Evolutionary conservation across 2,888 invertebrate species (phyloP).

Genomic region (Drosophila silvestris): DNA sequence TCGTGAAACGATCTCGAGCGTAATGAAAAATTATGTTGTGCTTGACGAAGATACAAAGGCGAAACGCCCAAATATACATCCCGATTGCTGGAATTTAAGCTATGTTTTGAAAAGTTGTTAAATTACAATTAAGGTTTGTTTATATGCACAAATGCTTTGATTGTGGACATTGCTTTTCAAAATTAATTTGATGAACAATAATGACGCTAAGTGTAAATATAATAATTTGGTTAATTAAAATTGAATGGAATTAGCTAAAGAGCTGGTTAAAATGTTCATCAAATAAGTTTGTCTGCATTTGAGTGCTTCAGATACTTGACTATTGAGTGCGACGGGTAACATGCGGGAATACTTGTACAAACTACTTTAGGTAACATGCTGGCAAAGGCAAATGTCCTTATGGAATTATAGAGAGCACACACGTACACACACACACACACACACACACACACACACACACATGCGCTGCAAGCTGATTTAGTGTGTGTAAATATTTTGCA

Average conservation of each 20-base stretch:
- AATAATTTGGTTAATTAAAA: not conserved
- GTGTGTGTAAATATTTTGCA: constrained; percentile 80
- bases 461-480: constrained; percentile 63
- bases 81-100: not conserved
- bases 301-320: constrained; percentile 1
- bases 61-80: not conserved
- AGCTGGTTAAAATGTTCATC: not conserved
- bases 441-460: constrained; percentile 5
- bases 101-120: too few species aligned
- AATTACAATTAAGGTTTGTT: too few species aligned
- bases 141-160: too few species aligned
- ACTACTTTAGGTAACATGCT: constrained; percentile 6
- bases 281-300: not conserved
- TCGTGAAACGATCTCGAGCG: not conserved
- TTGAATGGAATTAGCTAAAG: not conserved
- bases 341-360: constrained; percentile 1
- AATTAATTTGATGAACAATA: not conserved
- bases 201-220: not conserved
- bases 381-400: constrained; percentile 11
- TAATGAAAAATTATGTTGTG: not conserved
- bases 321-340: not conserved
- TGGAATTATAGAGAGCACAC: constrained; percentile 31
- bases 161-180: not conserved
- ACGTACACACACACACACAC: constrained; percentile 7
- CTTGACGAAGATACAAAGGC: constrained; percentile 2